Evolutionary conservation across 2,888 invertebrate genomes (phyloP), one percentile per base, ranked within the genome.

Genomic region (Allolobophora icterica): DNA sequence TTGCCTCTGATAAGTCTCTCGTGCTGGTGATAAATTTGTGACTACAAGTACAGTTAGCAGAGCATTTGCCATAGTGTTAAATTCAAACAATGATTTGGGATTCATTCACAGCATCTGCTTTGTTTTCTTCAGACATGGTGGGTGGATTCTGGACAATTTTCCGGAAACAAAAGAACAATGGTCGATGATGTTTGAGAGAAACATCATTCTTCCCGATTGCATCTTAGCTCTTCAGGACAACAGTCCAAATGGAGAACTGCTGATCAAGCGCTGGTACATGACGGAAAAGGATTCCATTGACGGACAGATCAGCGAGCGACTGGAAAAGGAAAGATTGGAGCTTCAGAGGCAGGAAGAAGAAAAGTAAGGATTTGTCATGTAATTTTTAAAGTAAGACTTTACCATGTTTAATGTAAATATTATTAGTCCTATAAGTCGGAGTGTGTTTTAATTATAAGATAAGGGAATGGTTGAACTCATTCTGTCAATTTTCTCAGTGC

Each of bases 71-170:
- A 3, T 3, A 21, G 52, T 42, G 42, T 89, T n/a, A 35, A 35
- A 35, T 89, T 40, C 40, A 30, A 34, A n/a, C 3, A 15, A 90
- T 40, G 5, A 40, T 84, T 89, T 89, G 21, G n/a, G 89, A 35
- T 45, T 42, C 38, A n/a, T 42, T 45, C 11, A 19, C 13, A n/a
- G 0, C 30, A 21, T 33, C 8, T 91, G 21, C 24, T 90, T n/a
- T 34, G 35, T 40, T 42, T 90, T 90, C 34, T 71, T 89, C 90
- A 93, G 93, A 21, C 91, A 92, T 84, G 95, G 95, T 84, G 95
- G 95, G 34, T 95, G 95, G 95, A 94, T 95, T 58, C 91, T 95
- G 42, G 95, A 95, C 92, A 95, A 95, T 93, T 95, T 95, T 93
- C 95, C 95, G 13, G 92, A 92, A 87, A 94, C 94, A 8, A 93